Conservation (phyloP, 2,888 invertebrate genomes). For the Xylocampa areola region DNA sequence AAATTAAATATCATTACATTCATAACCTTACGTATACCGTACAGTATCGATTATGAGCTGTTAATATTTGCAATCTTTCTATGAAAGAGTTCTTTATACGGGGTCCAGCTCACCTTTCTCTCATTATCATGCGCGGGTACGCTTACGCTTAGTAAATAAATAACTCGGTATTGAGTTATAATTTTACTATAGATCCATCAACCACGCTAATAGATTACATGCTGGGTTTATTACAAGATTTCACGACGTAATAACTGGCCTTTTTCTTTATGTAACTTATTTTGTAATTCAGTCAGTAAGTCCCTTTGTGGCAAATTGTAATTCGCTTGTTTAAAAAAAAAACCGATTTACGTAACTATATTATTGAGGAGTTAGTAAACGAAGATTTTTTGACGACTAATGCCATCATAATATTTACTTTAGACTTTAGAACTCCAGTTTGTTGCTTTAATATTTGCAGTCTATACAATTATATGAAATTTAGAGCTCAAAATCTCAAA, state of each 20-base stretch:
- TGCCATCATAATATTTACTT: no score
- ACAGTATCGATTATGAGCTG: no score
- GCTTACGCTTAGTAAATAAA: slow-evolving; percentile 7
- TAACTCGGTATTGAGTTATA: slow-evolving; percentile 14
- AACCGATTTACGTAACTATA: neutral
- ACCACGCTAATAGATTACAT: slow-evolving; percentile 16
- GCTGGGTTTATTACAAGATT: slow-evolving; percentile 4
- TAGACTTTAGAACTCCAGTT: no score
- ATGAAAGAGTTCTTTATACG: slow-evolving; percentile 2
- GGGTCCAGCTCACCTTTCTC: slow-evolving; percentile 24
- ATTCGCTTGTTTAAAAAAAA: neutral
- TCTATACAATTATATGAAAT: no score
- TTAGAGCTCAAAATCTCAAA: no score
- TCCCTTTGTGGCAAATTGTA: slow-evolving; percentile 6
- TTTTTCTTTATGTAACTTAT: slow-evolving; percentile 32
- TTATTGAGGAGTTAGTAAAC: neutral
- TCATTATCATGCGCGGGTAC: slow-evolving; percentile 19
- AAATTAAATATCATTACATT: neutral
- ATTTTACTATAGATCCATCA: slow-evolving; percentile 6
- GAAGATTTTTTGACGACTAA: no score
- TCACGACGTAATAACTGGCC: slow-evolving; percentile 10
- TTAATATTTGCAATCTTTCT: slow-evolving; percentile 8
- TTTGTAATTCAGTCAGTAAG: neutral
- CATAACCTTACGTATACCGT: no score
- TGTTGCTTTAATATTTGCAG: no score